A percentile compares a stretch with the other conserved stretches of the same genome.
Conservation (phyloP, 2,797 vertebrate genomes). For the Sylvia borin region DNA sequence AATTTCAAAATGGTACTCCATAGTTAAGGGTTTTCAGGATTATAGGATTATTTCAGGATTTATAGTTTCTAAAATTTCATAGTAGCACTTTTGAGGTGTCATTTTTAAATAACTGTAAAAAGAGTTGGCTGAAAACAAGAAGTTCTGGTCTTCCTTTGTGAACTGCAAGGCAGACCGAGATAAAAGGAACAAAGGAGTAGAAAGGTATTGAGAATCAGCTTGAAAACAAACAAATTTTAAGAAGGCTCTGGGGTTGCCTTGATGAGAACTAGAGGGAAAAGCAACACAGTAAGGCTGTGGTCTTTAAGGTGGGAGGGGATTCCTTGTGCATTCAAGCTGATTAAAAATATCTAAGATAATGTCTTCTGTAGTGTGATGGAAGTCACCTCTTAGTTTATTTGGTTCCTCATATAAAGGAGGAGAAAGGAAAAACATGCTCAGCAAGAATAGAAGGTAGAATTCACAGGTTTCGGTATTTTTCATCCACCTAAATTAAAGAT, state of each 20-base stretch:
- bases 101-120: not conserved
- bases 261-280: not conserved
- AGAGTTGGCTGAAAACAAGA: not conserved
- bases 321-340: not conserved
- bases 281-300: rapidly evolving
- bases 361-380: not conserved
- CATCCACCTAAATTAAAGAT: not conserved
- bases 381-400: not conserved
- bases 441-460: not conserved
- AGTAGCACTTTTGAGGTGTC: not conserved
- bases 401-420: not conserved
- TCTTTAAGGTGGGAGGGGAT: not conserved
- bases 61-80: not conserved
- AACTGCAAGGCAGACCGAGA: not conserved
- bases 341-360: not conserved
- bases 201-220: not conserved
- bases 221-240: not conserved
- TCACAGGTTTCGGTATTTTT: not conserved
- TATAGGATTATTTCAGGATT: not conserved
- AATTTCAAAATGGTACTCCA: not conserved
- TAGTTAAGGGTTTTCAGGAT: not conserved
- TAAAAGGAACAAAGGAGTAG: not conserved
- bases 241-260: not conserved
- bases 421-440: not conserved
- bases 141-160: not conserved